A percentile compares a stretch with the other conserved stretches of the same genome.
Conservation (phyloP, 2,888 invertebrate genomes). For the Margaritifera margaritifera region DNA sequence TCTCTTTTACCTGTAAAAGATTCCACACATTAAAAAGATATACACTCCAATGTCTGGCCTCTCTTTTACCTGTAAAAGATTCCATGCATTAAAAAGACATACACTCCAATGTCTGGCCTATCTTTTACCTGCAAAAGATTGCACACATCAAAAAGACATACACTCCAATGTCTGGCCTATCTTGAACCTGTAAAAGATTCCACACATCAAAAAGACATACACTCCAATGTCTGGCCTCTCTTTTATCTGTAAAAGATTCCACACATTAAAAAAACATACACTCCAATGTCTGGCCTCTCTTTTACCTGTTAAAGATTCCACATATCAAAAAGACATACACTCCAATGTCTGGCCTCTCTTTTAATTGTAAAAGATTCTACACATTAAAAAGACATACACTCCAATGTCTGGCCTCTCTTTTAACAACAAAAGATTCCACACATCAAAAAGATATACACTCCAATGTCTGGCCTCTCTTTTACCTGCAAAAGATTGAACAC, state of each 20-base stretch:
- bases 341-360: constrained; percentile 95
- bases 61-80: constrained; percentile 83
- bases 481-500: constrained; percentile 74
- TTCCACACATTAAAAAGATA: too few species aligned
- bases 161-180: constrained; percentile 95
- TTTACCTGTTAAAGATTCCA: constrained; percentile 78
- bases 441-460: constrained; percentile 79
- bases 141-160: constrained; percentile 69
- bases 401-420: constrained; percentile 97
- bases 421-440: constrained; percentile 74
- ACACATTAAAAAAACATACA: constrained; percentile 75
- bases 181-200: constrained; percentile 80
- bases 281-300: constrained; percentile 95
- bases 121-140: constrained; percentile 82
- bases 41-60: constrained; percentile 95
- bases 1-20: constrained; percentile 83
- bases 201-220: constrained; percentile 69
- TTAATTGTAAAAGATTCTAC: constrained; percentile 76
- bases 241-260: constrained; percentile 78
- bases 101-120: constrained; percentile 95
- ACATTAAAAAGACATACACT: constrained; percentile 77
- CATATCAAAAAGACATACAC: constrained; percentile 77
- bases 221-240: constrained; percentile 97
- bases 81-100: too few species aligned
- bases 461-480: constrained; percentile 95